These are phyloP conservation scores for Macrosiphum euphorbiae DNA, from an alignment of 2,888 invertebrate genomes.

Conservation along the genomic window DNA sequence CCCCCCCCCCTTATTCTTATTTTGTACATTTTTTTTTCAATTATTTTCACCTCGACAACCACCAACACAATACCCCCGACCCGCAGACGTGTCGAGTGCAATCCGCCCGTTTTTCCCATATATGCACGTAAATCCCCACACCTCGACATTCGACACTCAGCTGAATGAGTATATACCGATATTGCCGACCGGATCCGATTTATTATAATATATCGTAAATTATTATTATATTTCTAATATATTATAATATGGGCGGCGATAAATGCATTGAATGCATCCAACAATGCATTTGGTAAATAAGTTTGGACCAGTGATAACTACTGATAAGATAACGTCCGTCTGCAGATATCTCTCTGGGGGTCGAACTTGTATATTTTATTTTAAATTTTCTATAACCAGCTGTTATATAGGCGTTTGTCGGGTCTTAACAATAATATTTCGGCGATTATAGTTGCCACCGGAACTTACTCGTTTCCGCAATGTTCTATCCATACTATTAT, in stretches of 20 bases:
- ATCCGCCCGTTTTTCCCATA: conserved; percentile 26
- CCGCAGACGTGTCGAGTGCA: conserved; percentile 4
- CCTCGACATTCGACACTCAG: background rate
- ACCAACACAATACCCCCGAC: background rate
- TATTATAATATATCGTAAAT: background rate
- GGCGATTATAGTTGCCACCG: background rate
- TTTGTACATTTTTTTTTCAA: conserved; percentile 56
- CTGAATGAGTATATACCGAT: background rate
- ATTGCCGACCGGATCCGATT: background rate
- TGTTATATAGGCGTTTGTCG: too few relatives aligned
- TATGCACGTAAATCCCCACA: background rate
- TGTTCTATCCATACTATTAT: background rate
- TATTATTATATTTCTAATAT: background rate
- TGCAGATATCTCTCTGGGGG: background rate
- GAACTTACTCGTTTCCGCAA: background rate
- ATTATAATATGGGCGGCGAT: background rate
- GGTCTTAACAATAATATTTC: background rate
- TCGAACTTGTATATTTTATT: background rate
- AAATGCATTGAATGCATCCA: background rate
- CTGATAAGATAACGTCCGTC: background rate
- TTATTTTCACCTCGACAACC: conserved; percentile 34
- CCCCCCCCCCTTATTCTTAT: background rate
- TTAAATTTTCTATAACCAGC: background rate
- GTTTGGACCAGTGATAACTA: background rate
- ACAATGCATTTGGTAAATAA: background rate